Evolutionary conservation across 2,888 invertebrate species (phyloP).

Genomic region (Belgica antarctica): DNA sequence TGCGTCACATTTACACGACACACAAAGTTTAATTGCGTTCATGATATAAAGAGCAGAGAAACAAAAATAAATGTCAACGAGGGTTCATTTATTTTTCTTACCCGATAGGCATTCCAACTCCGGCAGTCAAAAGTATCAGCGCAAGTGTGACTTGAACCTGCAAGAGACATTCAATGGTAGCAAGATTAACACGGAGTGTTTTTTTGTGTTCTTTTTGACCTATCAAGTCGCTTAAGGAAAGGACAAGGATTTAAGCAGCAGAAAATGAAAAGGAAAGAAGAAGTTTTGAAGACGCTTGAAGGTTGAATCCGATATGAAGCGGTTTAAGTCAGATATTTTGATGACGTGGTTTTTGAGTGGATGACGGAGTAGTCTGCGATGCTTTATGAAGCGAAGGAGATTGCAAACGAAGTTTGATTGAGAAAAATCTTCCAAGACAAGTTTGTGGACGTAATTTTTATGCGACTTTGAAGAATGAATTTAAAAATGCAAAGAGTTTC

Average conservation of each 20-base stretch:
- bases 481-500: no score
- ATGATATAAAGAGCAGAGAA: constrained; percentile 29
- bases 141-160: constrained; percentile 71
- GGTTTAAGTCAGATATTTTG: no score
- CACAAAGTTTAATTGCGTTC: neutral
- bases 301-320: no score
- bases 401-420: no score
- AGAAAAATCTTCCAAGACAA: no score
- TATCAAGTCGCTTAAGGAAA: neutral
- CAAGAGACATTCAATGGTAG: constrained; percentile 38
- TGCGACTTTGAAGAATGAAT: no score
- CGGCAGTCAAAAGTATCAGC: constrained; percentile 68
- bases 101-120: constrained; percentile 77
- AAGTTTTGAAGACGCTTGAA: neutral
- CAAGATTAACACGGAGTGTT: constrained; percentile 11
- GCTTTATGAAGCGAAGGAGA: no score
- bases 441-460: no score
- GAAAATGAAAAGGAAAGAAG: neutral
- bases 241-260: neutral
- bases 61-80: constrained; percentile 45
- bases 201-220: neutral
- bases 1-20: neutral
- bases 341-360: no score
- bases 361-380: no score
- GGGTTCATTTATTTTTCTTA: neutral